Evolutionary conservation across 2,797 vertebrate genomes (phyloP), one percentile per base, ranked within the genome.

Genomic region (Pangasius mekongensis): DNA sequence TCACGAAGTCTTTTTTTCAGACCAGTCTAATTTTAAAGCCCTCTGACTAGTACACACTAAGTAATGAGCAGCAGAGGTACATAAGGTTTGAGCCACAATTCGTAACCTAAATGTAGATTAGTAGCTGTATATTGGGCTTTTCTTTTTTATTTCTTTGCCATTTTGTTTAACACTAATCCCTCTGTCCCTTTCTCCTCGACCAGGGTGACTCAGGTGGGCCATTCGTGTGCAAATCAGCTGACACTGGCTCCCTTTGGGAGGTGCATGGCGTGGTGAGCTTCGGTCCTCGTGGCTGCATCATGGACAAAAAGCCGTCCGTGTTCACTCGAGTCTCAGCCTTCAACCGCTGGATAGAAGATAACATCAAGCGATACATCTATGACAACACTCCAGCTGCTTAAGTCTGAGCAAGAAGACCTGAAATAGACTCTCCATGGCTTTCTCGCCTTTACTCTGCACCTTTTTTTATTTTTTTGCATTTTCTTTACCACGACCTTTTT

Each of bases 271-370:
- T 95, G 5, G 93, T 95, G 87, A 96, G 94, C 89, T 96, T 96
- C 18, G 93, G 93, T 36, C 87, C 95, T 11, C 66, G 36, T 24
- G 94, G 94, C 85, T 96, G 96, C 90, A 91, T 95, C 83, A 88
- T 71, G 88, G 94, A 96, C 92, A 96, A 94, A 89, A 95, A 96
- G 33, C 95, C 95, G 0, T 95, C 95, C 0, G 95, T 96, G 24
- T 96, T 97, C 92, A 96, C 94, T 6, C 94, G 94, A 0, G 93
- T 96, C 30, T 96, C 95, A 13, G 91, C 94, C 78, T 97, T 96
- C 84, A 94, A 78, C 18, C 89, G 93, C 86, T 96, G 96, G 95
- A 94, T 96, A 27, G 5, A 80, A 2, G 66, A 95, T 92, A 95
- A 93, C 88, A 94, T 96, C 39, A 95, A 93, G 90, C 94, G 93